Evolutionary conservation across 2,113 vertebrate genomes (phyloP), one percentile per base, ranked within the genome.

Genomic region (Phoenicopterus ruber): DNA sequence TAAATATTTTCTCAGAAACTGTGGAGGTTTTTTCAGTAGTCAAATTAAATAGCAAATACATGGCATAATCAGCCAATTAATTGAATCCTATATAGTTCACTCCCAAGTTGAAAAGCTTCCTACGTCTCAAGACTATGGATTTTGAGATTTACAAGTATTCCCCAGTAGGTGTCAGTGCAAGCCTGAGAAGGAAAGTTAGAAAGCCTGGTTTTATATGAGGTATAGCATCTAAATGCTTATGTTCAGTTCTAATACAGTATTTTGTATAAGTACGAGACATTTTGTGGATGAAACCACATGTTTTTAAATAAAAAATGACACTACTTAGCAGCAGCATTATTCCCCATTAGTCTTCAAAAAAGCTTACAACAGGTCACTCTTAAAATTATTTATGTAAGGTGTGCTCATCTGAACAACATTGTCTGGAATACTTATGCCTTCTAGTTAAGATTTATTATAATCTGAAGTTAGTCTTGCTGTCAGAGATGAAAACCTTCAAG

Each of bases 161-260:
- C 15, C 93, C 95, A 82, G 94, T 74, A 97, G 97, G 49, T 93
- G 97, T 94, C 97, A 95, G 86, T 87, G 69, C 55, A 62, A 88
- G 55, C 77, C 44, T 34, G 65, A 46, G 36, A 49, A 81, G 57
- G 38, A 72, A 29, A 29, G 13, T 10, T n/a, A 26, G 40, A 15
- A 31, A 82, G 10, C 26, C 55, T 24, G 49, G 7, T 36, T n/a
- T 62, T 20, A 5, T 4, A 3, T 0, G 4, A 18, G 8, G 2
- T 34, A 0, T 7, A 8, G 62, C 6, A 11, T 1, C 1, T 7
- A 21, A 78, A n/a, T 55, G 21, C 40, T 59, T 24, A 3, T 8
- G 13, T 55, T 84, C 44, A 5, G 9, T 26, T 57, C 25, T 32
- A 34, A 10, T 9, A 10, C 11, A 3, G 16, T 34, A 11, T 62